A percentile compares a stretch with the other conserved stretches of the same genome.
Conservation (phyloP, 2,113 vertebrate species). For the Tor tambroides region DNA sequence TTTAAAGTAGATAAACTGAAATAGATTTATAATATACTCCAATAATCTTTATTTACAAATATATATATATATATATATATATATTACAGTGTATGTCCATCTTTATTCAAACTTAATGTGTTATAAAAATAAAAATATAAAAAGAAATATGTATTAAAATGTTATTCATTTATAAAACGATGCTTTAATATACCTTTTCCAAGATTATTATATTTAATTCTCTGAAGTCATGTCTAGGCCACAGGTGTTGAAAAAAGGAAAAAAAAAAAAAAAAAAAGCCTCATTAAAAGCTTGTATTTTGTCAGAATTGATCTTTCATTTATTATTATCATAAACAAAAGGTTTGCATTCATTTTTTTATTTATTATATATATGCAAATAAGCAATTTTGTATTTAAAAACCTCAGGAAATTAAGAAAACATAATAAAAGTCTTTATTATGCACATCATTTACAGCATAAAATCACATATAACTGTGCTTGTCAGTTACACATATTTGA, state of each 20-base stretch:
- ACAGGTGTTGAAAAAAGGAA: too few species aligned
- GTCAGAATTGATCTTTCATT: not conserved
- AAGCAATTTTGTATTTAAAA: not conserved
- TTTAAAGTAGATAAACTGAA: too few species aligned
- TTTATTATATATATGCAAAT: not conserved
- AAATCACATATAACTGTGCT: not conserved
- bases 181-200: not conserved
- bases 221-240: not conserved
- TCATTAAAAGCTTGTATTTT: not conserved
- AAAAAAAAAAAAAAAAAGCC: not conserved
- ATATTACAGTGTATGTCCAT: too few species aligned
- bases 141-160: not conserved
- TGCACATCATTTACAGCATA: not conserved
- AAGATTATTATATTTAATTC: not conserved
- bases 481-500: not conserved
- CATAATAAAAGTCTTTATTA: not conserved
- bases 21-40: too few species aligned
- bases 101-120: too few species aligned
- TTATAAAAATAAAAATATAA: too few species aligned
- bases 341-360: not conserved
- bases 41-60: too few species aligned
- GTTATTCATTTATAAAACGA: not conserved
- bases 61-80: too few species aligned
- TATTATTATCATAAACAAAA: not conserved
- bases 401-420: not conserved